phyloP scores from a whole-genome alignment of 2,797 vertebrate species.

The Hapalemur alaotrensis region DNA sequence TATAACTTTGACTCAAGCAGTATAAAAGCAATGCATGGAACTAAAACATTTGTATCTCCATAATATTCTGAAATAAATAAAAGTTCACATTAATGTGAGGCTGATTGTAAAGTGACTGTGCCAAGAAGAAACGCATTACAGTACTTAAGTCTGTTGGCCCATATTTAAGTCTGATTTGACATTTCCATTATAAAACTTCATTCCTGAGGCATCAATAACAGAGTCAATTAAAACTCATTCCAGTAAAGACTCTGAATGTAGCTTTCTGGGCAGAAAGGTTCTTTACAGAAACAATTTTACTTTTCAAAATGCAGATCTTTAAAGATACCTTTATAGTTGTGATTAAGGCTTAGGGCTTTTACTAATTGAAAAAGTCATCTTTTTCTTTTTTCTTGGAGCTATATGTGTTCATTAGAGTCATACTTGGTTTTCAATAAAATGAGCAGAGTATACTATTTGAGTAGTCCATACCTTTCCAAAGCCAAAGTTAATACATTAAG shows the following conservation, averaged over 20 bases:
- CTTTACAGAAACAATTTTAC: not conserved
- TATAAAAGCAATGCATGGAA: too few relatives aligned
- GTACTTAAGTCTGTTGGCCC: not conserved
- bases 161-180: not conserved
- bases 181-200: not conserved
- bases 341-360: not conserved
- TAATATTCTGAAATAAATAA: too few relatives aligned
- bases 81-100: not conserved
- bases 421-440: not conserved
- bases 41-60: too few relatives aligned
- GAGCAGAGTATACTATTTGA: not conserved
- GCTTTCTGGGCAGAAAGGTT: not conserved
- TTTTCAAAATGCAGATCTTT: not conserved
- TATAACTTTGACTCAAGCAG: too few relatives aligned
- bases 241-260: not conserved
- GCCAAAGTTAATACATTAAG: not conserved
- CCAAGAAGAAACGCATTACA: not conserved
- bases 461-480: not conserved
- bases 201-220: not conserved
- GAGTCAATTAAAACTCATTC: conserved; percentile 30
- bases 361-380: not conserved
- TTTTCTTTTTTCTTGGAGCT: not conserved
- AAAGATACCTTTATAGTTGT: not conserved
- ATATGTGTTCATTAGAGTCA: not conserved
- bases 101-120: not conserved